These are phyloP conservation scores for Baronia brevicornis DNA, from an alignment of 2,888 invertebrate species.

Conservation along the genomic window DNA sequence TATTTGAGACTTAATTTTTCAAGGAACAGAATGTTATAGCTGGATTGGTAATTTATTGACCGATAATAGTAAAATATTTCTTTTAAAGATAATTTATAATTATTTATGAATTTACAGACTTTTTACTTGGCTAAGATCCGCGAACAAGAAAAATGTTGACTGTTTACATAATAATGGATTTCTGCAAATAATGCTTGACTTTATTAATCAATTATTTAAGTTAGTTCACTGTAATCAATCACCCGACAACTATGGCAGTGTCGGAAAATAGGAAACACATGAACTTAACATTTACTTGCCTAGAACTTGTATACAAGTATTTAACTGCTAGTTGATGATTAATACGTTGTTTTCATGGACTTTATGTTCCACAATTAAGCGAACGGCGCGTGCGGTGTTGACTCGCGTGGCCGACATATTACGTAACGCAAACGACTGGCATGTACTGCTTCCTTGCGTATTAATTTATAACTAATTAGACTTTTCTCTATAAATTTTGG, in stretches of 20 bases:
- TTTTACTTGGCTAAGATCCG: too few relatives aligned
- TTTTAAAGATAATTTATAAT: too few relatives aligned
- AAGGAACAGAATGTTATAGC: too few relatives aligned
- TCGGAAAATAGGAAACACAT: conserved; percentile 5
- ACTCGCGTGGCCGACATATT: conserved; percentile 50
- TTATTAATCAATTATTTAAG: neutral
- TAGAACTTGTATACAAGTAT: conserved; percentile 45
- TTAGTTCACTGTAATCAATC: neutral
- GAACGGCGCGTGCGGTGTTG: conserved; percentile 39
- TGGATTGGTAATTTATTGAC: too few relatives aligned
- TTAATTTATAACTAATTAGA: conserved; percentile 58
- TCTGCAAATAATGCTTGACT: too few relatives aligned
- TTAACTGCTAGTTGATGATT: conserved; percentile 51
- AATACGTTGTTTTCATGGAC: conserved; percentile 62
- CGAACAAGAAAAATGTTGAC: too few relatives aligned
- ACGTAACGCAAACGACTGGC: conserved; percentile 46
- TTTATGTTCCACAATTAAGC: conserved; percentile 67
- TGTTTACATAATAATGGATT: too few relatives aligned
- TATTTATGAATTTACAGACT: too few relatives aligned
- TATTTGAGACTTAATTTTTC: too few relatives aligned
- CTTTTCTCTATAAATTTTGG: conserved; percentile 31
- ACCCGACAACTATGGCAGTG: conserved; percentile 1
- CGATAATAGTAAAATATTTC: too few relatives aligned
- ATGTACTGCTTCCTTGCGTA: conserved; percentile 48
- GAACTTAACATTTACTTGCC: conserved; percentile 30